Percentiles rank a stretch among this genome's conserved stretches.
phyloP scores from a whole-genome alignment of 2,888 invertebrate species.

The Pammene fasciana region DNA sequence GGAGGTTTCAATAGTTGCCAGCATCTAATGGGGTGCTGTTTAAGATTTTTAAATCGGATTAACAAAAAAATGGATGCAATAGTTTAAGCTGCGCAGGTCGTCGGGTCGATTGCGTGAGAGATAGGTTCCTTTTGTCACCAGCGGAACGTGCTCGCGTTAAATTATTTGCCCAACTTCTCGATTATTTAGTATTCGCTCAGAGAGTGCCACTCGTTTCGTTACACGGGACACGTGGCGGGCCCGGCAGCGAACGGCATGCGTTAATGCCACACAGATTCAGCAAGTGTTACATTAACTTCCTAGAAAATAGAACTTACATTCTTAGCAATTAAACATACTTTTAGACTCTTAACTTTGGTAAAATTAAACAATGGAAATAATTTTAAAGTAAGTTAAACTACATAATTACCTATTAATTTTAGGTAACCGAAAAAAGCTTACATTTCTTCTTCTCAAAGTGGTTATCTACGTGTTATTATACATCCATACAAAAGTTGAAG shows the following conservation, averaged over 20 bases:
- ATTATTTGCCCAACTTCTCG: neutral
- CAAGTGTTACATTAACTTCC: slow-evolving; percentile 75
- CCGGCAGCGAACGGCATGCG: slow-evolving; percentile 49
- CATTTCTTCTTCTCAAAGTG: too few relatives aligned
- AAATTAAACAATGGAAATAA: too few relatives aligned
- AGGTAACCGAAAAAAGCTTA: too few relatives aligned
- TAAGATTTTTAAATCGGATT: slow-evolving; percentile 12
- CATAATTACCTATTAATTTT: too few relatives aligned
- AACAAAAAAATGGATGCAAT: neutral
- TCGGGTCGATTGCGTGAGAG: slow-evolving; percentile 20
- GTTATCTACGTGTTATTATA: too few relatives aligned
- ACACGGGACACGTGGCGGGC: slow-evolving; percentile 69
- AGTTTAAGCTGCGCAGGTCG: neutral
- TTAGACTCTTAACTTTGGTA: too few relatives aligned
- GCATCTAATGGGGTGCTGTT: slow-evolving; percentile 2
- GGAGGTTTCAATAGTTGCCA: neutral
- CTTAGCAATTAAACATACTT: neutral
- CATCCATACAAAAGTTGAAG: too few relatives aligned
- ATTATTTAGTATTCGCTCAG: neutral
- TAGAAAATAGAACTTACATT: slow-evolving; percentile 53
- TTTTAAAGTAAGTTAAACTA: too few relatives aligned
- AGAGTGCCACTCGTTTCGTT: neutral
- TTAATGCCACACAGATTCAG: slow-evolving; percentile 73
- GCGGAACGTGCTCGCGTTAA: slow-evolving; percentile 1
- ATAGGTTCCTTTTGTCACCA: slow-evolving; percentile 1